Percentiles rank a stretch among this genome's conserved stretches.
Conservation (phyloP, 2,113 vertebrate species). For the Planiliza haematocheilus region DNA sequence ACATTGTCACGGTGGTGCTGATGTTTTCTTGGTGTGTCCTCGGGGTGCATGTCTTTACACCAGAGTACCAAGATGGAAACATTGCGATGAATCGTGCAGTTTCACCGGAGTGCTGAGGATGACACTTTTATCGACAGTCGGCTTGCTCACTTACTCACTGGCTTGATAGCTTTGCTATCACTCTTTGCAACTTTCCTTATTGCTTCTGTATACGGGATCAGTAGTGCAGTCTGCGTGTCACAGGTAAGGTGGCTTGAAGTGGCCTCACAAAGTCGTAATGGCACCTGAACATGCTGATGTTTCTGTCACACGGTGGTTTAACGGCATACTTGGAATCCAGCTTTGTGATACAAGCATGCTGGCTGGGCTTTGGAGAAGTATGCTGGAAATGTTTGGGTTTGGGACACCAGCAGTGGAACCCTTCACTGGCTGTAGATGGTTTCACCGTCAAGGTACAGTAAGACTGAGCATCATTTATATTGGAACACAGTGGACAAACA, state of each 20-base stretch:
- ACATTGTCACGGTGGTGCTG: slow-evolving; percentile 20
- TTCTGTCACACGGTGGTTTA: neutral
- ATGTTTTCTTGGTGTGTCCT: slow-evolving; percentile 24
- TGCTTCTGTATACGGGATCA: slow-evolving; percentile 11
- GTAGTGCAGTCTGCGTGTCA: neutral
- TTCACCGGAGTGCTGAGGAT: neutral
- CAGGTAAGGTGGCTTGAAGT: slow-evolving; percentile 60
- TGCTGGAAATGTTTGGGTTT: slow-evolving; percentile 5
- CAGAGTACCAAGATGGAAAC: neutral
- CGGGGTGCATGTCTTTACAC: neutral
- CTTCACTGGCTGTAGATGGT: slow-evolving; percentile 27
- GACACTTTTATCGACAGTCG: slow-evolving; percentile 10
- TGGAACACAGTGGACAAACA: neutral
- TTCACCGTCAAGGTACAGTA: slow-evolving; percentile 59
- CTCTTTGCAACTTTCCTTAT: slow-evolving; percentile 30
- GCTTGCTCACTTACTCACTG: slow-evolving; percentile 25
- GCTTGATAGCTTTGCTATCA: slow-evolving; percentile 28
- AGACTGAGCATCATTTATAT: neutral
- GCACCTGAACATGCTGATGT: slow-evolving; percentile 19
- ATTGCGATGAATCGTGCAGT: slow-evolving; percentile 10
- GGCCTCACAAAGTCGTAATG: slow-evolving; percentile 5
- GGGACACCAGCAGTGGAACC: neutral
- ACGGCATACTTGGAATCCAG: slow-evolving; percentile 34
- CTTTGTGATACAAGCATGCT: slow-evolving; percentile 54
- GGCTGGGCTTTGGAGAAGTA: slow-evolving; percentile 6